Percentiles rank a stretch among this genome's conserved stretches.
Conservation (phyloP, 2,113 vertebrate genomes). For the Thinocorus orbignyianus region DNA sequence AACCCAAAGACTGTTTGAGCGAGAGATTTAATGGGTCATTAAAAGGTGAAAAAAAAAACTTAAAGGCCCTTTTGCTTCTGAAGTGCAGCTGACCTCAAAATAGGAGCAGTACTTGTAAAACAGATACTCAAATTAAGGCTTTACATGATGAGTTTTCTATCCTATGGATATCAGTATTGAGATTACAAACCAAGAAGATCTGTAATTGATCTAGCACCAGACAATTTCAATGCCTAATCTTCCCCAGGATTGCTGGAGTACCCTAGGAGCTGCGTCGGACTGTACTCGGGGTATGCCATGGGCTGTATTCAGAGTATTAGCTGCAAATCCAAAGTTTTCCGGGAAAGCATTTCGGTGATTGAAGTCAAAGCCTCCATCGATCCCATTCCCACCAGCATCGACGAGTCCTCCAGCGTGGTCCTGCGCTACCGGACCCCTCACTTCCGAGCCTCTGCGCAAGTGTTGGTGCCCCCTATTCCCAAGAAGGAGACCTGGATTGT, state of each 20-base stretch:
- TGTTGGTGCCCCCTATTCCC: constrained; percentile 89
- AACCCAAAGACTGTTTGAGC: constrained; percentile 69
- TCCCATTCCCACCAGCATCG: constrained; percentile 92
- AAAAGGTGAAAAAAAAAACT: not conserved
- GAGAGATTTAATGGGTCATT: constrained; percentile 54
- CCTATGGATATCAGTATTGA: constrained; percentile 75
- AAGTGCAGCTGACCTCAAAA: constrained; percentile 61
- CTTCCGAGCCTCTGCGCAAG: constrained; percentile 92
- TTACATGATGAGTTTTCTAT: constrained; percentile 50
- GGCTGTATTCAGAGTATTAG: constrained; percentile 98
- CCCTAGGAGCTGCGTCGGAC: constrained; percentile 79
- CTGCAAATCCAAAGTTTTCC: constrained; percentile 95
- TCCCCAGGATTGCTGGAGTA: constrained; percentile 82
- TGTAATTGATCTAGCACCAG: constrained; percentile 64
- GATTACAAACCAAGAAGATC: constrained; percentile 35
- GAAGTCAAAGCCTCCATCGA: constrained; percentile 96
- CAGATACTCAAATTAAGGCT: constrained; percentile 21
- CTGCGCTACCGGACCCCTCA: constrained; percentile 96
- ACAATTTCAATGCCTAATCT: constrained; percentile 83
- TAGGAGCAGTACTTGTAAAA: constrained; percentile 37
- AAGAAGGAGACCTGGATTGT: constrained; percentile 94
- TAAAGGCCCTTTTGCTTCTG: constrained; percentile 51
- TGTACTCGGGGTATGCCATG: constrained; percentile 85
- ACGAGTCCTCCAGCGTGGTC: constrained; percentile 95
- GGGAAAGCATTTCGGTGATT: constrained; percentile 89